Conservation (phyloP, 2,113 vertebrate species). For the Arvicanthis niloticus region DNA sequence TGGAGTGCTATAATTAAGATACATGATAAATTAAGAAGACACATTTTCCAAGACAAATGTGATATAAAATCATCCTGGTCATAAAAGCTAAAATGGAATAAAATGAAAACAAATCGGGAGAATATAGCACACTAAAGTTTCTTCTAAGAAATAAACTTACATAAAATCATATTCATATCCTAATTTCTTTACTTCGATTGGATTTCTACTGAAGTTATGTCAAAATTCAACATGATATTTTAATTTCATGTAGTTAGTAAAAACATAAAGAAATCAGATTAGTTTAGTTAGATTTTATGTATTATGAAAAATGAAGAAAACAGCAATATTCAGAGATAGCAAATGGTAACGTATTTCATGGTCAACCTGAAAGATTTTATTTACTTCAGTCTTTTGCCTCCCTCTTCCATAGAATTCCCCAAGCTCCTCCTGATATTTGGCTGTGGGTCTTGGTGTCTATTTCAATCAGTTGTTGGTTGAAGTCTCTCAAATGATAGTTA, state of each 20-base stretch:
- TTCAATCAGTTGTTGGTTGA: too few relatives aligned
- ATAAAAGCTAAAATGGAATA: conserved; percentile 10
- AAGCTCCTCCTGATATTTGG: too few relatives aligned
- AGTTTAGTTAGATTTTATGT: not conserved
- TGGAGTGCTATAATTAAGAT: not conserved
- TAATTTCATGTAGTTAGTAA: not conserved
- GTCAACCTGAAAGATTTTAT: not conserved
- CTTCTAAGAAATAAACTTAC: not conserved
- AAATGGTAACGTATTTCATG: not conserved
- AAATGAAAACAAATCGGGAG: not conserved
- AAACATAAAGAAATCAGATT: not conserved
- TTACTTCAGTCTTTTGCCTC: not conserved
- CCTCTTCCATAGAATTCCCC: too few relatives aligned
- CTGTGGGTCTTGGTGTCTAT: too few relatives aligned
- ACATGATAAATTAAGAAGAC: not conserved
- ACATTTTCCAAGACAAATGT: not conserved
- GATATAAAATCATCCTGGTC: not conserved
- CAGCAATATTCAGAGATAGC: not conserved
- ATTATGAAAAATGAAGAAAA: not conserved
- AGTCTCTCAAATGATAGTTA: too few relatives aligned
- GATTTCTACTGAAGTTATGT: not conserved
- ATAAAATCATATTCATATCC: not conserved
- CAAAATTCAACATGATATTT: not conserved
- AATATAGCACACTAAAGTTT: not conserved
- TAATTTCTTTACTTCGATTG: not conserved